Evolutionary conservation across 2,888 invertebrate genomes (phyloP).

Genomic region (Dendrolimus houi): DNA sequence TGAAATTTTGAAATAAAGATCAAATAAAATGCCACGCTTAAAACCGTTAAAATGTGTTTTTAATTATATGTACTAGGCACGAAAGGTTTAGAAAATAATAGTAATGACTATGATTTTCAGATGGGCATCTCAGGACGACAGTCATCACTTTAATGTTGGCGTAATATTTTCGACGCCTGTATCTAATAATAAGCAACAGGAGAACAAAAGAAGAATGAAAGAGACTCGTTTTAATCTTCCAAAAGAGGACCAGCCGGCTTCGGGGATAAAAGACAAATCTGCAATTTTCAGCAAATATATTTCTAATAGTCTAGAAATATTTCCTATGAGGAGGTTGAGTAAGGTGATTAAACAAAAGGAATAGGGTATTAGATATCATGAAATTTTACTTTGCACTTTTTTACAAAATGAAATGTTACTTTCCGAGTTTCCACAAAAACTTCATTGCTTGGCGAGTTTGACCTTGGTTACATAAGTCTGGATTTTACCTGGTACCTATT

Average conservation of each 20-base stretch:
- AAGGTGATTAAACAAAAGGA: slow-evolving; percentile 34
- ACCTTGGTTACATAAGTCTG: no score
- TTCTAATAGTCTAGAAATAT: slow-evolving; percentile 69
- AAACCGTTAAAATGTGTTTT: no score
- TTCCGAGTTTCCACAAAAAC: no score
- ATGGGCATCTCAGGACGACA: slow-evolving; percentile 78
- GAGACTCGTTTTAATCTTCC: slow-evolving; percentile 80
- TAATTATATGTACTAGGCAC: no score
- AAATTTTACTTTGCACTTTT: no score
- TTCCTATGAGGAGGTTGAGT: slow-evolving; percentile 63
- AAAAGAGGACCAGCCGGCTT: slow-evolving; percentile 53
- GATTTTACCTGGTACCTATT: no score
- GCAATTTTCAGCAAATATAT: slow-evolving; percentile 61
- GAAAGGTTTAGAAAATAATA: no score
- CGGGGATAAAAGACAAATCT: slow-evolving; percentile 55
- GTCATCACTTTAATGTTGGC: slow-evolving; percentile 76
- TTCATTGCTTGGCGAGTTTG: no score
- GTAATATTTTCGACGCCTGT: slow-evolving; percentile 91
- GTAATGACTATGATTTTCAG: slow-evolving; percentile 28
- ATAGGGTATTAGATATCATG: no score
- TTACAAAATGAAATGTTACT: no score
- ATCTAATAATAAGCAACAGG: slow-evolving; percentile 48
- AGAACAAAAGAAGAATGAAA: slow-evolving; percentile 63
- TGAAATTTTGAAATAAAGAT: no score
- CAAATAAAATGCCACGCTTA: no score